These are phyloP conservation scores for Coreoperca whiteheadi DNA, from an alignment of 2,113 vertebrate genomes.

Conservation along the genomic window DNA sequence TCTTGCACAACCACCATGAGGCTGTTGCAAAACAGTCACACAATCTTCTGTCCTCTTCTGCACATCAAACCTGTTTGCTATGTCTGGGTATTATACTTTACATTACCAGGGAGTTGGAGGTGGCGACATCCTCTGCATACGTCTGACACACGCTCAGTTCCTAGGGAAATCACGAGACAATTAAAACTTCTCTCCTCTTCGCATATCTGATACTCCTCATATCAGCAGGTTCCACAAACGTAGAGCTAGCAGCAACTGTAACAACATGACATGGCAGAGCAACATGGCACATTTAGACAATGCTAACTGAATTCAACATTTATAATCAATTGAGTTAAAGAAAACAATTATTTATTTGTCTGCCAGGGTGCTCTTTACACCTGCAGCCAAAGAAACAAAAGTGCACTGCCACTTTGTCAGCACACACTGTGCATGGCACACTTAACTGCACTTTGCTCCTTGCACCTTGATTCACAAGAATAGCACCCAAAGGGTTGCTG, in stretches of 20 bases:
- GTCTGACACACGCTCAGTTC: neutral
- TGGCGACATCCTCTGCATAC: neutral
- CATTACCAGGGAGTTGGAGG: neutral
- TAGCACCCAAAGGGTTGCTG: neutral
- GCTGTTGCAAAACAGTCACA: neutral
- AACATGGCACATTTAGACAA: neutral
- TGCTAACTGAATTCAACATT: too few species aligned
- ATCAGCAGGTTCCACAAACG: neutral
- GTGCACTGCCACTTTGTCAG: too few species aligned
- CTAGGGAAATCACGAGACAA: neutral
- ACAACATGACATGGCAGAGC: neutral
- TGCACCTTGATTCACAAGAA: neutral
- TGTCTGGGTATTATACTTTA: neutral
- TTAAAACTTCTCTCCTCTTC: neutral
- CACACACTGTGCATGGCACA: too few species aligned
- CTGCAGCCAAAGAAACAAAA: too few species aligned
- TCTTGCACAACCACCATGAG: neutral
- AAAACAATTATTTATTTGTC: too few species aligned
- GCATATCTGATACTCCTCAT: neutral
- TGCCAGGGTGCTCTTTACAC: too few species aligned
- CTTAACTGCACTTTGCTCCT: neutral
- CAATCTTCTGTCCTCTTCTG: neutral
- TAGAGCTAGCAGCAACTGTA: too few species aligned
- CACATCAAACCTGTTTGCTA: too few species aligned
- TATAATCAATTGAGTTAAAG: too few species aligned